Conservation (phyloP, 2,888 invertebrate genomes). For the Stenotaenia linearis region DNA sequence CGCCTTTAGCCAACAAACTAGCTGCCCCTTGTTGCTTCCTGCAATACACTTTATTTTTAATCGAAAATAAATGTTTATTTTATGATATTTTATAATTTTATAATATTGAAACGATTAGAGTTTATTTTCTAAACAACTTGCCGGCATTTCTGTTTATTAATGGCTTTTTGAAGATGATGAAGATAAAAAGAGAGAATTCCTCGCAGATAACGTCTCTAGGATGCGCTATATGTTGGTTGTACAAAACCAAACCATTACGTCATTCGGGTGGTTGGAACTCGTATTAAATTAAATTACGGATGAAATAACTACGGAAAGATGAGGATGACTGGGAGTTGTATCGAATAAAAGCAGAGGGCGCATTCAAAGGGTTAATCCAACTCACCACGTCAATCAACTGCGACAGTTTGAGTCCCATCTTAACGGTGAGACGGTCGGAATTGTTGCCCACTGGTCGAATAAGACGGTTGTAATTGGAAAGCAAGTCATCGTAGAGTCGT, state of each 20-base stretch:
- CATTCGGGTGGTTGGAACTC: background rate
- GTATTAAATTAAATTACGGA: background rate
- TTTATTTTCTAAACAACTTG: too few relatives aligned
- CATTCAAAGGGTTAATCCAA: constrained; percentile 42
- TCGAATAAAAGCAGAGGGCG: background rate
- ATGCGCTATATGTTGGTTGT: too few relatives aligned
- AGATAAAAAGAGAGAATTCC: background rate
- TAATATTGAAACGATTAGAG: too few relatives aligned
- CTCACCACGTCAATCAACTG: constrained; percentile 90
- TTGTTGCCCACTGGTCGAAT: constrained; percentile 92
- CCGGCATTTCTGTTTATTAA: background rate
- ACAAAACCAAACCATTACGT: background rate
- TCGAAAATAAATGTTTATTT: too few relatives aligned
- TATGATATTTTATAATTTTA: constrained; percentile 10
- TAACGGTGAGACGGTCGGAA: constrained; percentile 88
- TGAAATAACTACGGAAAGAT: background rate
- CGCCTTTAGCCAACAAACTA: too few relatives aligned
- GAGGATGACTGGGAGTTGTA: background rate
- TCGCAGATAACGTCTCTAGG: too few relatives aligned
- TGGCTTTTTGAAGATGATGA: background rate
- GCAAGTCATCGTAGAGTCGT: constrained; percentile 88
- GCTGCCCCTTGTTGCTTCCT: too few relatives aligned
- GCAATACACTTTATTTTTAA: too few relatives aligned
- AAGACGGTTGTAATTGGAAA: constrained; percentile 90
- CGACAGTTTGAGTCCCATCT: constrained; percentile 84